These are phyloP conservation scores for Mimas tiliae DNA, from an alignment of 2,888 invertebrate genomes.

Conservation along the genomic window DNA sequence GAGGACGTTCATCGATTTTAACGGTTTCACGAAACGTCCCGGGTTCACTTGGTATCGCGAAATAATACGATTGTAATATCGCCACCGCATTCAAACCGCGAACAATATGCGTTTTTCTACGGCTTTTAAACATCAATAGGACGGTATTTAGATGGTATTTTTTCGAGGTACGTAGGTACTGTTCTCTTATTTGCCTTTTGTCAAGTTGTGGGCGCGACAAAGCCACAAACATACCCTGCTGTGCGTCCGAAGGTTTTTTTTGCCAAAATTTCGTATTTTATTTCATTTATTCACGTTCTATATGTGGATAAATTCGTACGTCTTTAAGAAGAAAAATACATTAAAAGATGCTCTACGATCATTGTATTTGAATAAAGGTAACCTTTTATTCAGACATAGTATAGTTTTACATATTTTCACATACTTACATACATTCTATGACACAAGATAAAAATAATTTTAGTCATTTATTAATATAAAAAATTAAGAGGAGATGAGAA, in stretches of 20 bases:
- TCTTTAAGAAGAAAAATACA: slow-evolving; percentile 62
- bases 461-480: too few relatives aligned
- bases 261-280: slow-evolving; percentile 77
- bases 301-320: slow-evolving; percentile 60
- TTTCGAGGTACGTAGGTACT: slow-evolving; percentile 64
- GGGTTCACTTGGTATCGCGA: slow-evolving; percentile 49
- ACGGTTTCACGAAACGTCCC: slow-evolving; percentile 45
- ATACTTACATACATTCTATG: too few relatives aligned
- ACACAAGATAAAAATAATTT: too few relatives aligned
- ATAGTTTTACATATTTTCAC: slow-evolving; percentile 55
- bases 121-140: slow-evolving; percentile 83
- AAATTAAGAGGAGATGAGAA: too few relatives aligned
- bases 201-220: slow-evolving; percentile 82
- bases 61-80: slow-evolving; percentile 81
- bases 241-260: slow-evolving; percentile 75
- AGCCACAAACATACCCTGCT: slow-evolving; percentile 82
- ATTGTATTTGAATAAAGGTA: slow-evolving; percentile 69
- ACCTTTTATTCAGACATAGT: slow-evolving; percentile 60
- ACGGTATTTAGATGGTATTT: slow-evolving; percentile 81
- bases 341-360: slow-evolving; percentile 75
- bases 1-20: slow-evolving; percentile 48
- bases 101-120: slow-evolving; percentile 77
- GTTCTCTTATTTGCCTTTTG: slow-evolving; percentile 84
- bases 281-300: slow-evolving; percentile 73
- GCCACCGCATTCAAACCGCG: slow-evolving; percentile 75